Base-by-base conservation (phyloP, 2,797 vertebrate species). In the Gephyroberyx darwinii region DNA sequence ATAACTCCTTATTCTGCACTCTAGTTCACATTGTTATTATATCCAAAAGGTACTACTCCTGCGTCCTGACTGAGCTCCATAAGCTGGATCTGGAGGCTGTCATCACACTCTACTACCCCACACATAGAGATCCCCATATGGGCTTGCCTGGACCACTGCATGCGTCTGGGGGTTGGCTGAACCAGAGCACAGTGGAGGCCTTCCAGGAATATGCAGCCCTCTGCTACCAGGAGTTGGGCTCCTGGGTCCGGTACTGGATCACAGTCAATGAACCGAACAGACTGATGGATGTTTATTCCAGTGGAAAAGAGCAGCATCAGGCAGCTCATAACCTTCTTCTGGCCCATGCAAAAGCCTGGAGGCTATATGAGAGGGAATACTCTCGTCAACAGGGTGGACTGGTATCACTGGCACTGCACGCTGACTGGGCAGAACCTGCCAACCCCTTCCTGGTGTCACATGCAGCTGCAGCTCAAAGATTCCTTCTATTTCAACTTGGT, bases 191-290 rank as follows among this genome's bases (percentile, higher is more conserved):
- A 0, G 90, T 93, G 5, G 71, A 90, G 0, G 96, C 96, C 51
- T 99, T 99, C 84, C 91, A 75, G 75, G 87, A 94, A 43, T 99
- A 98, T 0, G 95, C 96, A 0, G 86, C 86, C 4, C 90, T 98
- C 16, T 99, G 98, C 81, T 99, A 95, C 81, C 86, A n/a, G 61
- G 94, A 96, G 82, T 89, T 99, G 8, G 97, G 97, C 0, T 80
- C 94, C 69, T 90, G 94, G 90, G 97, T 98, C 43, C 91, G 87
- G 52, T 89, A 95, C 16, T 99, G 98, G 98, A 95, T 99, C 88
- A 99, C 98, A 41, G 90, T 99, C 74, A 99, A 99, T 0, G 97
- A 99, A 85, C 98, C 97, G 0, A 99, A 99, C 80, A 93, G 95
- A 43, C 84, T 98, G 10, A 88, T 92, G 0, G 94, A 96, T 12